Percentiles rank a stretch among this genome's conserved stretches.
These are phyloP conservation scores for Indri indri DNA, from an alignment of 2,113 vertebrate species.

Conservation along the genomic window DNA sequence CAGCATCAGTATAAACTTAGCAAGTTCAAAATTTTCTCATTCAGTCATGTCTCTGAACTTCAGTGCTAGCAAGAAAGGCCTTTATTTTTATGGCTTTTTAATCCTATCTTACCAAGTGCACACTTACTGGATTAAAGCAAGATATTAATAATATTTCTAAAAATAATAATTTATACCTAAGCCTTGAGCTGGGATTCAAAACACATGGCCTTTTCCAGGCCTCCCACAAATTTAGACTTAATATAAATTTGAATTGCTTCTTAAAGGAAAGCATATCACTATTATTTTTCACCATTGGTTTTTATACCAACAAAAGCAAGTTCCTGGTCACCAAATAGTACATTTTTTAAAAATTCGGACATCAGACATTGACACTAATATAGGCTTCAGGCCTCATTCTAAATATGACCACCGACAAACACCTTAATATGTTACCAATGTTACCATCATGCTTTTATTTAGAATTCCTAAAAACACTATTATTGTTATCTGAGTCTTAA, in stretches of 20 bases:
- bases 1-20: constrained; percentile 5
- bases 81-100: constrained; percentile 50
- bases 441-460: constrained; percentile 72
- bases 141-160: constrained; percentile 48
- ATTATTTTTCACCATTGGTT: constrained; percentile 19
- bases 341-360: constrained; percentile 3
- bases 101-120: constrained; percentile 27
- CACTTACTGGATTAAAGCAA: constrained; percentile 42
- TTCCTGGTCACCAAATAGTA: background rate
- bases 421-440: background rate
- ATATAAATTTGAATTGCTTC: constrained; percentile 42
- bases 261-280: background rate
- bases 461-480: constrained; percentile 56
- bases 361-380: background rate
- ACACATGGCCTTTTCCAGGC: background rate
- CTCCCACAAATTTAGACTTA: constrained; percentile 25
- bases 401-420: background rate
- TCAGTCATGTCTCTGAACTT: background rate
- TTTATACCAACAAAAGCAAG: background rate
- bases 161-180: constrained; percentile 39
- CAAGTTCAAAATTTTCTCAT: constrained; percentile 11
- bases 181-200: background rate
- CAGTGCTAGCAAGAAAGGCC: background rate
- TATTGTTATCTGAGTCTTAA: constrained; percentile 39
- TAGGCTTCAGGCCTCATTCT: background rate